Evolutionary conservation across 1,140 invertebrate species (phyloP).

Genomic region (Schlechtendalia chinensis): DNA sequence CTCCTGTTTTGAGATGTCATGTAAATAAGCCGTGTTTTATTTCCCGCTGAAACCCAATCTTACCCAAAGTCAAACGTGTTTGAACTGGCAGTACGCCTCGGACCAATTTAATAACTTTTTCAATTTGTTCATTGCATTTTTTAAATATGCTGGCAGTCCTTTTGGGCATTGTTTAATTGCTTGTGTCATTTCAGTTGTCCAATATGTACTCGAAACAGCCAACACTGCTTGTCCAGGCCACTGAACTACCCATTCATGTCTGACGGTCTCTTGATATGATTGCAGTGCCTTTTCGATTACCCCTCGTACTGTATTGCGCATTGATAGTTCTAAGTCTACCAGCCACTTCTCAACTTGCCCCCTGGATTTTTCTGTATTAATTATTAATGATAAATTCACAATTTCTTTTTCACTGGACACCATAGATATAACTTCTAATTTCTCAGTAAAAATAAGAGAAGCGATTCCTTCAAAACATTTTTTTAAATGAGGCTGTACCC

Average conservation of each 20-base stretch:
- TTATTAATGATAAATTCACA: conserved; percentile 74
- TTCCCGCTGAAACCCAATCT: conserved; percentile 53
- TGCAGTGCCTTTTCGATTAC: conserved; percentile 59
- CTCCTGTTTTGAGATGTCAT: conserved; percentile 60
- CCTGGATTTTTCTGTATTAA: conserved; percentile 81
- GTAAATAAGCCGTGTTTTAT: not conserved
- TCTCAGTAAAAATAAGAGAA: conserved; percentile 76
- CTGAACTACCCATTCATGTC: conserved; percentile 76
- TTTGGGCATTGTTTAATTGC: conserved; percentile 63
- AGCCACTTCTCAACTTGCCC: conserved; percentile 98
- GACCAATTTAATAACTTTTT: conserved; percentile 83
- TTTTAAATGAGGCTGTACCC: conserved; percentile 94
- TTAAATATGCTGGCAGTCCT: conserved; percentile 61
- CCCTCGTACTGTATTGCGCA: conserved; percentile 82
- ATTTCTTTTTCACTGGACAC: conserved; percentile 85
- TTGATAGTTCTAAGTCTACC: conserved; percentile 81
- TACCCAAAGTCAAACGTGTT: conserved; percentile 85
- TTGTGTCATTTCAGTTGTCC: conserved; percentile 80
- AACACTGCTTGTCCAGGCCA: conserved; percentile 90
- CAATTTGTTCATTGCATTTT: conserved; percentile 69
- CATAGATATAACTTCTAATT: conserved; percentile 85
- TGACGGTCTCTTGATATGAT: conserved; percentile 65
- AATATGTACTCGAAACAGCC: conserved; percentile 82
- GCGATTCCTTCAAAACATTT: conserved; percentile 95
- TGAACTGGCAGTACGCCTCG: conserved; percentile 81